Conservation (phyloP, 2,888 invertebrate genomes). For the Trissonchulus latispiculum region DNA sequence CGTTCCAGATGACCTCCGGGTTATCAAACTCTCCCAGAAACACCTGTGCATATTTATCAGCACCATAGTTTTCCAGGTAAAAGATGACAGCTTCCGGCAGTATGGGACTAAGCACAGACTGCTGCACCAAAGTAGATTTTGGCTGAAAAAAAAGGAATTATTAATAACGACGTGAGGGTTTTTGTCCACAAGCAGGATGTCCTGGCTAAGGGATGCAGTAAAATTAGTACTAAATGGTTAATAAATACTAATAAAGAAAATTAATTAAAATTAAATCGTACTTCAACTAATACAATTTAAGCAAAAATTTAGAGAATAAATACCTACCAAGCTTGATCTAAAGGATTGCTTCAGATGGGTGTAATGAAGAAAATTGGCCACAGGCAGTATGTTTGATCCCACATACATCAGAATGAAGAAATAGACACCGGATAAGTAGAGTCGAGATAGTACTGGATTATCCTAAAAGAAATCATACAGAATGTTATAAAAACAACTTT, state of each 20-base stretch:
- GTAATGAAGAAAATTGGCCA: conserved; percentile 81
- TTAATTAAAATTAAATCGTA: too few relatives aligned
- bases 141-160: too few relatives aligned
- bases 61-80: conserved; percentile 92
- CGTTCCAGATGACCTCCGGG: conserved; percentile 98
- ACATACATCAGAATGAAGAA: conserved; percentile 98
- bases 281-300: too few relatives aligned
- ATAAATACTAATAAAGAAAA: too few relatives aligned
- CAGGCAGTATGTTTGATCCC: conserved; percentile 89
- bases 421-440: conserved; percentile 84
- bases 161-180: too few relatives aligned
- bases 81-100: conserved; percentile 98
- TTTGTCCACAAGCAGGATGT: too few relatives aligned
- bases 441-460: conserved; percentile 83
- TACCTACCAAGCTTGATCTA: conserved; percentile 54
- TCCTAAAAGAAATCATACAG: conserved; percentile 84
- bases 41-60: conserved; percentile 95
- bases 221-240: too few relatives aligned
- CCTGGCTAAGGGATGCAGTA: too few relatives aligned
- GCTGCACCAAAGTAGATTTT: conserved; percentile 69
- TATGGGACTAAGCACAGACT: conserved; percentile 81
- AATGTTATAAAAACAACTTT: too few relatives aligned
- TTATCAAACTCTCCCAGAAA: conserved; percentile 88
- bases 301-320: too few relatives aligned
- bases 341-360: conserved; percentile 94